Percentiles rank a stretch among this genome's conserved stretches.
Conservation (phyloP, 2,888 invertebrate genomes). For the Nesidiocoris tenuis region DNA sequence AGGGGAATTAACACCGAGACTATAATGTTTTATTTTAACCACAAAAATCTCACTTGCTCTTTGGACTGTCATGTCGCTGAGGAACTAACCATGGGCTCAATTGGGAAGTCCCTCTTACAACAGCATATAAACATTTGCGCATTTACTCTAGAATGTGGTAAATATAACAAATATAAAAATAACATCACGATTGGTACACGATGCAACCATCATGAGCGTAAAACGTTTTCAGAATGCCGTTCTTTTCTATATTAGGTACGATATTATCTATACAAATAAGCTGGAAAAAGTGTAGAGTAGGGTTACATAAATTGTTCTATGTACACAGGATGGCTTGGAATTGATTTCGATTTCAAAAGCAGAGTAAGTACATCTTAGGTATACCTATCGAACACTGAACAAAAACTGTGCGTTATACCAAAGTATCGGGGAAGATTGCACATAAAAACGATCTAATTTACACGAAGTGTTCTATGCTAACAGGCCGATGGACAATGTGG, state of each 20-base stretch:
- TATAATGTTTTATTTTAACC: conserved; percentile 22
- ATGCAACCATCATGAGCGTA: not conserved
- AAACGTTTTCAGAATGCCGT: not conserved
- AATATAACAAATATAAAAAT: not conserved
- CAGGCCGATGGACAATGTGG: not conserved
- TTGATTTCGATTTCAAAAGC: too few relatives aligned
- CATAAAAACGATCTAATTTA: not conserved
- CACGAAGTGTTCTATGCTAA: not conserved
- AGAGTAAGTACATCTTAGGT: too few relatives aligned
- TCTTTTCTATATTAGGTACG: not conserved
- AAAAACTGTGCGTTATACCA: not conserved
- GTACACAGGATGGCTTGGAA: too few relatives aligned
- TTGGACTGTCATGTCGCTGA: conserved; percentile 11
- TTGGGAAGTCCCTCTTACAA: conserved; percentile 29
- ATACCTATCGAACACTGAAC: too few relatives aligned
- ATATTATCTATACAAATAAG: too few relatives aligned
- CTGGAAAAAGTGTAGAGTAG: too few relatives aligned
- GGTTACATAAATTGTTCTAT: too few relatives aligned
- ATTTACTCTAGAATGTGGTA: not conserved
- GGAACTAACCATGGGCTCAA: conserved; percentile 40
- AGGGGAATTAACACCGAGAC: conserved; percentile 5
- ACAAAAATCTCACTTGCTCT: conserved; percentile 4
- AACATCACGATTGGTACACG: not conserved
- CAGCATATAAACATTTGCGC: not conserved
- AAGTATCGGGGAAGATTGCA: not conserved